phyloP scores from a whole-genome alignment of 2,113 vertebrate species.

The Vombatus ursinus region DNA sequence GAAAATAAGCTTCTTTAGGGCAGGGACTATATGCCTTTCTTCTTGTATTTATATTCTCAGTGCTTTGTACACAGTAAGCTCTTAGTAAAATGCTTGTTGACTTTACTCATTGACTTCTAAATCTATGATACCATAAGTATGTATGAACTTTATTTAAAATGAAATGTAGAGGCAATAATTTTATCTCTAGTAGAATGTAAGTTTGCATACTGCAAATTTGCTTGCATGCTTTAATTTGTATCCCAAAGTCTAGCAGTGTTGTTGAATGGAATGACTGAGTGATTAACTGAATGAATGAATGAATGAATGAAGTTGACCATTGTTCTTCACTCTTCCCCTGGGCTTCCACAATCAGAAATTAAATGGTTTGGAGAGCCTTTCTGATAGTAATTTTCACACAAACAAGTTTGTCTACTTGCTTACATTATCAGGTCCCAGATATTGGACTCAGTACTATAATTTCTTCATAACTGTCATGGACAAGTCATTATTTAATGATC shows the following conservation, averaged over 20 bases:
- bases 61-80: background rate
- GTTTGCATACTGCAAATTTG: background rate
- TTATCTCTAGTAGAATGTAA: background rate
- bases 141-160: constrained; percentile 37
- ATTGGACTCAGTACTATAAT: background rate
- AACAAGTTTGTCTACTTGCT: background rate
- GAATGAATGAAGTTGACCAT: background rate
- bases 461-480: background rate
- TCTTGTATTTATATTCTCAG: background rate
- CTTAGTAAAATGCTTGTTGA: background rate
- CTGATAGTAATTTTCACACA: constrained; percentile 6
- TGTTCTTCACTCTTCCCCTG: background rate
- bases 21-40: background rate
- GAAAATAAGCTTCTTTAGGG: background rate
- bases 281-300: background rate
- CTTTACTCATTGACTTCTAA: background rate
- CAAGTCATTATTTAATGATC: background rate
- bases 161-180: background rate
- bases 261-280: background rate
- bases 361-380: background rate
- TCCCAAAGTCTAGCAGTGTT: background rate
- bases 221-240: background rate
- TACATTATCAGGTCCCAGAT: background rate
- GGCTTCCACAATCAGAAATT: background rate
- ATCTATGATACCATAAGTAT: background rate